Evolutionary conservation across 2,113 vertebrate genomes (phyloP).

Genomic region (Apaloderma vittatum): DNA sequence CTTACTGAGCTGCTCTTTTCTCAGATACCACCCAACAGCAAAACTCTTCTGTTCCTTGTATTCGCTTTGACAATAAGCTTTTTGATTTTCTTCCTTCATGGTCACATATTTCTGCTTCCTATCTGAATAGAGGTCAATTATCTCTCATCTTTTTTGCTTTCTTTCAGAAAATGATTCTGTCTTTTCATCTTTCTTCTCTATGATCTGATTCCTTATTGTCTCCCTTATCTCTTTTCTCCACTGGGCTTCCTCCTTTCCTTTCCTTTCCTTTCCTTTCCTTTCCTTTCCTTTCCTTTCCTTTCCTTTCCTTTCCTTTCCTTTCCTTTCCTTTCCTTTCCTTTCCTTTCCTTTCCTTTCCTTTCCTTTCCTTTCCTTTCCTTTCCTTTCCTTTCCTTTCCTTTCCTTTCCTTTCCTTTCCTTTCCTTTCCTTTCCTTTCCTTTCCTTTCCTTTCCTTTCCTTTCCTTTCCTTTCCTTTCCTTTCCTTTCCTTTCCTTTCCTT

Average conservation of each 20-base stretch:
- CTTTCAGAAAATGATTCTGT: neutral
- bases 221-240: neutral
- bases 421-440: too few species aligned
- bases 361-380: too few species aligned
- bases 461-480: too few species aligned
- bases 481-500: too few species aligned
- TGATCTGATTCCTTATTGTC: neutral
- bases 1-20: neutral
- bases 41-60: neutral
- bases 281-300: neutral
- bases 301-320: too few species aligned
- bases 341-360: too few species aligned
- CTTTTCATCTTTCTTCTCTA: neutral
- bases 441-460: too few species aligned
- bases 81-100: neutral
- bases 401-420: too few species aligned
- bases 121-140: neutral
- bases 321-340: too few species aligned
- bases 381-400: too few species aligned
- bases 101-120: neutral
- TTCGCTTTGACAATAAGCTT: neutral
- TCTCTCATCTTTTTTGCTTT: neutral
- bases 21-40: neutral
- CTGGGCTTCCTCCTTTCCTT: neutral
- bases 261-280: too few species aligned